Conservation (phyloP, 1,140 invertebrate genomes). For the Pogonus chalceus region DNA sequence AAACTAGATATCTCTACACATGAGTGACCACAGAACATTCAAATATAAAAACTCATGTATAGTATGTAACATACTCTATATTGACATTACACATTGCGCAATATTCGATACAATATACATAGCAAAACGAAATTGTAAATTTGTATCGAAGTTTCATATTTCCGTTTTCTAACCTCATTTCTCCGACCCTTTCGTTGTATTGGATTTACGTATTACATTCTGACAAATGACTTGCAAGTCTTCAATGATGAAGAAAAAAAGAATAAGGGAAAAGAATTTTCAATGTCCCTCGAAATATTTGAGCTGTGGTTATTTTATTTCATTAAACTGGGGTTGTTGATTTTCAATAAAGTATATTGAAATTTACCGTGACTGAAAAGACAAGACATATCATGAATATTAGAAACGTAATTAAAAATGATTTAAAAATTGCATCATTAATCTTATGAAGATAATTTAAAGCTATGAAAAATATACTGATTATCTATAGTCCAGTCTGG, state of each 20-base stretch:
- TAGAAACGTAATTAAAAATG: not conserved
- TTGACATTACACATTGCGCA: too few relatives aligned
- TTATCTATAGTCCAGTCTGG: too few relatives aligned
- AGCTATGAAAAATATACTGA: too few relatives aligned
- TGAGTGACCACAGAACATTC: too few relatives aligned
- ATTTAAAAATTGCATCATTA: too few relatives aligned
- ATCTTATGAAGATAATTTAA: too few relatives aligned
- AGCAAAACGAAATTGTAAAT: not conserved
- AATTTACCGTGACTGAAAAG: not conserved
- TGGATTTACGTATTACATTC: slow-evolving; percentile 16
- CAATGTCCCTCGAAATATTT: too few relatives aligned
- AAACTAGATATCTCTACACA: too few relatives aligned
- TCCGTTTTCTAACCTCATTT: too few relatives aligned
- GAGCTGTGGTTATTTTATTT: not conserved
- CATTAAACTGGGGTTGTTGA: not conserved
- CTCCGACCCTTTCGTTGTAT: slow-evolving; percentile 14
- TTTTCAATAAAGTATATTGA: not conserved
- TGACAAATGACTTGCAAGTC: slow-evolving; percentile 17
- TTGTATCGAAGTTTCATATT: not conserved
- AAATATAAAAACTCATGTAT: too few relatives aligned
- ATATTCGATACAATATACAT: not conserved
- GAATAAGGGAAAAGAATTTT: too few relatives aligned
- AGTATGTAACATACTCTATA: too few relatives aligned
- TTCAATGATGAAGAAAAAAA: not conserved
- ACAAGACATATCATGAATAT: not conserved